Conservation (phyloP, 2,797 vertebrate genomes). For the Pantherophis vulpinus region DNA sequence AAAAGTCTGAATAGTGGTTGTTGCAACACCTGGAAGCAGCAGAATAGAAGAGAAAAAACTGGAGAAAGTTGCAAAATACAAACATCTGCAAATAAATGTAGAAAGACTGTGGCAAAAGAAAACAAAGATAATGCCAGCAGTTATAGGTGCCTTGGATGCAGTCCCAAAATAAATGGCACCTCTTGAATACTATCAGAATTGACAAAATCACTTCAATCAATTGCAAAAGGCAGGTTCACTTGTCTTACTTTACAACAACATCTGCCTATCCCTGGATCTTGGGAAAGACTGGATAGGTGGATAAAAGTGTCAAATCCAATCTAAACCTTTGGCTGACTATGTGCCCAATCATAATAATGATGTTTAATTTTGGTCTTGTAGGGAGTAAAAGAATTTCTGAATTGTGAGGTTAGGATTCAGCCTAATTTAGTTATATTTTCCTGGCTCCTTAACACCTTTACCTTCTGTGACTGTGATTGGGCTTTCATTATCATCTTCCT, state of each 20-base stretch:
- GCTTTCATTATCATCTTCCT: background rate
- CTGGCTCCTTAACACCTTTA: background rate
- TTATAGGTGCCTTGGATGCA: background rate
- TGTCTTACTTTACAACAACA: background rate
- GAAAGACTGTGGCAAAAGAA: background rate
- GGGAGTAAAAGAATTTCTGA: background rate
- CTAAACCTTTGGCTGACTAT: background rate
- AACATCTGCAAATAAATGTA: background rate
- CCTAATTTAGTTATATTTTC: background rate
- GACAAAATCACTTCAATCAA: background rate
- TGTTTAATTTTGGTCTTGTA: background rate
- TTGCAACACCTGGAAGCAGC: background rate
- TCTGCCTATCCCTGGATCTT: background rate
- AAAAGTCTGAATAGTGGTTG: background rate
- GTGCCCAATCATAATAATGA: background rate
- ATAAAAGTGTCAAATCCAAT: background rate
- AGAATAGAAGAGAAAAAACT: background rate
- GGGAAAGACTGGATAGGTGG: background rate
- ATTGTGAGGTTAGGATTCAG: background rate
- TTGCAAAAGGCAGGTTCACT: background rate
- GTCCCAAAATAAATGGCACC: background rate
- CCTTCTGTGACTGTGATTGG: background rate
- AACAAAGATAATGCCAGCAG: background rate
- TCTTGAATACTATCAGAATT: background rate
- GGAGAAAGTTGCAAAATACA: background rate